These are phyloP conservation scores for Caenorhabditis becei DNA, from an alignment of 2,888 invertebrate species.

Conservation along the genomic window DNA sequence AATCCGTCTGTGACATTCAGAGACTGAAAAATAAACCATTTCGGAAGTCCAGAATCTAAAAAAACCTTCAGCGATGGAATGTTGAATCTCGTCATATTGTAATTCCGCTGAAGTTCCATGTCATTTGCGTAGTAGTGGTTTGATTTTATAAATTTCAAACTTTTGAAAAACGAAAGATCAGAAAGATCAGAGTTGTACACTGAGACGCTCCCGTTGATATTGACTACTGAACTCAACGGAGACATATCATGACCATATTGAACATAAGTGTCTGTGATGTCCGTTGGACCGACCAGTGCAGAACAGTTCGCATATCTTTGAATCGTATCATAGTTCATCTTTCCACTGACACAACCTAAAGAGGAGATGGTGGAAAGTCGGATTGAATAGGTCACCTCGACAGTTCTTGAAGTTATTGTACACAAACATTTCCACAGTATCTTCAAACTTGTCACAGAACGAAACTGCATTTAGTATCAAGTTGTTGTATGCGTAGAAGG, in stretches of 20 bases:
- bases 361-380: not conserved
- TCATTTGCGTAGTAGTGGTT: not conserved
- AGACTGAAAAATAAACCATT: not conserved
- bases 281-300: not conserved
- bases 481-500: slow-evolving; percentile 13
- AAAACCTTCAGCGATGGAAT: slow-evolving; percentile 4
- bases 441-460: slow-evolving; percentile 13
- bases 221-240: slow-evolving; percentile 7
- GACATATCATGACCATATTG: slow-evolving; percentile 7
- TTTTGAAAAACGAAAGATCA: slow-evolving; percentile 21
- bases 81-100: slow-evolving; percentile 11
- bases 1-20: not conserved
- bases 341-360: slow-evolving; percentile 8
- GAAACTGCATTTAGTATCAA: not conserved
- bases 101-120: not conserved
- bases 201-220: slow-evolving; percentile 6
- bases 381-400: not conserved
- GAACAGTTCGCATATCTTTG: not conserved
- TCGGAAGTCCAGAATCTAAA: not conserved
- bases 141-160: slow-evolving; percentile 8
- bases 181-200: not conserved
- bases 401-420: slow-evolving; percentile 14
- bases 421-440: not conserved
- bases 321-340: not conserved
- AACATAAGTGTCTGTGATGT: slow-evolving; percentile 1